Conservation (phyloP, 2,888 invertebrate species). For the Gymnoscelis rufifasciata region DNA sequence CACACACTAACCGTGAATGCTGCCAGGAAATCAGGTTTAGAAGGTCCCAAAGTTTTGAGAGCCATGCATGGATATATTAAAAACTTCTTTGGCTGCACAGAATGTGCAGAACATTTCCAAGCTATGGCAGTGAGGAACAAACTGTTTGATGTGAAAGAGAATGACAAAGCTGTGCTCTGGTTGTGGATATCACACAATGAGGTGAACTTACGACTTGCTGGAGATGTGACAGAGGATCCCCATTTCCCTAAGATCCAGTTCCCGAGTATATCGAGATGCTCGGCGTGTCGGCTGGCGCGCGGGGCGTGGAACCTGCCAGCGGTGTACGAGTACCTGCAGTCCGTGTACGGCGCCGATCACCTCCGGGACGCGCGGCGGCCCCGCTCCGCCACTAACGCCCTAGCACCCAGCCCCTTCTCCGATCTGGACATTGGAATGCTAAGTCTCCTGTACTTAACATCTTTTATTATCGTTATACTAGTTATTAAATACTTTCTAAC, state of each 20-base stretch:
- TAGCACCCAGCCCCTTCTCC: constrained; percentile 75
- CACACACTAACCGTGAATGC: constrained; percentile 93
- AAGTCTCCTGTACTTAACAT: constrained; percentile 85
- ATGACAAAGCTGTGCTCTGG: constrained; percentile 91
- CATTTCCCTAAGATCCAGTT: constrained; percentile 93
- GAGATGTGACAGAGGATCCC: constrained; percentile 94
- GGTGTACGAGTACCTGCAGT: constrained; percentile 81
- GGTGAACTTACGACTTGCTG: constrained; percentile 92
- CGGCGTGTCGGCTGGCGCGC: constrained; percentile 79
- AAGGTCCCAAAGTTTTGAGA: constrained; percentile 85
- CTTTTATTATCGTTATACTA: constrained; percentile 85
- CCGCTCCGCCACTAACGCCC: constrained; percentile 39
- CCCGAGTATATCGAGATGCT: constrained; percentile 85
- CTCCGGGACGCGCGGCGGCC: constrained; percentile 43
- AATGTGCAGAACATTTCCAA: constrained; percentile 94
- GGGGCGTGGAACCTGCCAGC: constrained; percentile 81
- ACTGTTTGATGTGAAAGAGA: constrained; percentile 83
- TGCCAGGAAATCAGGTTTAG: constrained; percentile 65
- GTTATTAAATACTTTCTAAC: constrained; percentile 87
- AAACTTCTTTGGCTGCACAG: constrained; percentile 95
- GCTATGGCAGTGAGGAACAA: constrained; percentile 87
- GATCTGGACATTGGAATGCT: constrained; percentile 86
- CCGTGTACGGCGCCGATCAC: constrained; percentile 60
- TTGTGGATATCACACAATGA: constrained; percentile 96
- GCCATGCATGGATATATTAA: constrained; percentile 93